Conservation (phyloP, 2,888 invertebrate species). For the Sussaba pulchella region DNA sequence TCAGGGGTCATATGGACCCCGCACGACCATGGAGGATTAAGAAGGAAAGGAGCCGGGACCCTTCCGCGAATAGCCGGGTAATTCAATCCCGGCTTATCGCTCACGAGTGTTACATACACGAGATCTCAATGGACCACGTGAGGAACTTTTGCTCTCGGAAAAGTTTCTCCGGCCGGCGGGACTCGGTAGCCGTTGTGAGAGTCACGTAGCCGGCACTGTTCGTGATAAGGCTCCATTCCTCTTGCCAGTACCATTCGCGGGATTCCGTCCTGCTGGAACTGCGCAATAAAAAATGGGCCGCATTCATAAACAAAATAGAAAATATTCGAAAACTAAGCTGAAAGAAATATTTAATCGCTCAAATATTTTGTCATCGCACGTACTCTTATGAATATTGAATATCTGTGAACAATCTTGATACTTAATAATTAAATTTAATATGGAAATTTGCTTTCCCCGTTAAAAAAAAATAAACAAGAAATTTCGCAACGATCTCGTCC, state of each 20-base stretch:
- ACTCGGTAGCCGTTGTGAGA: constrained; percentile 55
- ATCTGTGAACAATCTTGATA: no score
- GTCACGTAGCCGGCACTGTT: constrained; percentile 59
- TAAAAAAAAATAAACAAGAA: no score
- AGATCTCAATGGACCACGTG: constrained; percentile 40
- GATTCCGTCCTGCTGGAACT: constrained; percentile 42
- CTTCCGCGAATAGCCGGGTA: constrained; percentile 73
- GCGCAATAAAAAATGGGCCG: constrained; percentile 14
- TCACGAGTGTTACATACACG: constrained; percentile 45
- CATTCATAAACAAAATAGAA: background rate
- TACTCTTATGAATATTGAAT: no score
- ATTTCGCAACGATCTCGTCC: no score
- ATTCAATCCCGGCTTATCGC: constrained; percentile 73
- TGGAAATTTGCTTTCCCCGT: no score
- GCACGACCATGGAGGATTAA: no score
- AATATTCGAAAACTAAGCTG: background rate
- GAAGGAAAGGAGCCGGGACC: no score
- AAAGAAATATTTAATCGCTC: no score
- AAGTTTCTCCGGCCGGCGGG: constrained; percentile 36
- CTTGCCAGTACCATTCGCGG: constrained; percentile 41
- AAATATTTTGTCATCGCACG: no score
- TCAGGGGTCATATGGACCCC: no score
- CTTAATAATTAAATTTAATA: no score
- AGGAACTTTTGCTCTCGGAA: constrained; percentile 63
- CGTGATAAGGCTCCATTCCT: constrained; percentile 50